Evolutionary conservation across 1,140 invertebrate genomes (phyloP), one percentile per base, ranked within the genome.

Genomic region (Scaptomyza graminum): DNA sequence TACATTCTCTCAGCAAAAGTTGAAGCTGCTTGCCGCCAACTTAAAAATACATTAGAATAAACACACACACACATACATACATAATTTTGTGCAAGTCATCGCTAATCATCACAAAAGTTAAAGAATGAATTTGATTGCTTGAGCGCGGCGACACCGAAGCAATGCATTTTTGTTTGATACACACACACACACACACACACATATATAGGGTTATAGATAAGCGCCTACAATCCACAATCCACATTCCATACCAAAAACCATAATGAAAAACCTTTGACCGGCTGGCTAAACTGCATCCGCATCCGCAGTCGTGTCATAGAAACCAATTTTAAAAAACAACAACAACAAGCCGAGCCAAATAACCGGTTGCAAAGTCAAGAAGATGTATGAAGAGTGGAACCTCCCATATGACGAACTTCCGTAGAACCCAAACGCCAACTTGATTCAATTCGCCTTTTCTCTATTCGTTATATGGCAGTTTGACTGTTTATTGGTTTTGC

Each of bases 31-130:
- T 49, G 25, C 15, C 56, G n/a, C 8, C 28, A 28, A 37, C 51
- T 37, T 16, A 37, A 54, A 59, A 68, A 68, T 65, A 63, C 52
- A 28, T 22, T 9, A 8, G 43, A 56, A 57, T 16, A 18, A 60
- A n/a, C 37, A 0, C 37, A 41, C n/a, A 67, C 16, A 59, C 15
- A 60, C n/a, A 49, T 34, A 70, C 18, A 61, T 55, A 71, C 59
- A 49, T 44, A 65, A 62, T 46, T 50, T 71, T 60, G 7, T 55
- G 74, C 83, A 52, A 82, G 83, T 87, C 82, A 87, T 82, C 50
- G 64, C 67, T 56, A 88, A 76, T 85, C 57, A 80, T 52, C 67
- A 77, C 52, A 49, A 67, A 41, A 41, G 37, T n/a, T 12, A 41
- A n/a, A 41, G 12, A 41, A 5, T n/a, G 37, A 41, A 41, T n/a